Evolutionary conservation across 53 echinoderm and acorn worm species (phyloP), one percentile per base, ranked within the genome.

Genomic region (Echinarachnius parma): DNA sequence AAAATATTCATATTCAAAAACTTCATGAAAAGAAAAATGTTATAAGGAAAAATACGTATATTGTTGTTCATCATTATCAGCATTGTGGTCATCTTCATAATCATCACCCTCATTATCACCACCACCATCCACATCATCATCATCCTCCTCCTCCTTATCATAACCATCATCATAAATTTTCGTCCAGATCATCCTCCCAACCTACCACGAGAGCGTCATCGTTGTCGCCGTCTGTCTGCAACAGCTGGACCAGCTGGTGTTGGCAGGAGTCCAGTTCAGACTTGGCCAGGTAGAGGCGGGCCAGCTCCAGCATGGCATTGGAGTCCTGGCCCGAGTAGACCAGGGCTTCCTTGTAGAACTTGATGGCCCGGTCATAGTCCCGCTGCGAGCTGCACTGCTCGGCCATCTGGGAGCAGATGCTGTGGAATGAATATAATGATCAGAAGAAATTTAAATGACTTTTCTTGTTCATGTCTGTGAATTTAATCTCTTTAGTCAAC

Each of bases 341-440:
- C 80, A 98, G 28, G 39, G 98, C 98, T 60, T 98, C 98, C 61
- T 98, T 98, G 88, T 98, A 98, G 34, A 98, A 84, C 75, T 98
- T 98, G 59, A 87, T 91, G 24, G 98, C 98, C 48, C 82, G 82
- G 46, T 98, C 91, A 23, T 67, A 66, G 42, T 92, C 98, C 32
- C 91, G 79, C 66, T 92, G 91, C 2, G 60, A 62, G 34, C 67
- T 82, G 37, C 85, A 80, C 61, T 92, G 98, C 69, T 98, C 85
- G 4, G 91, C 98, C 79, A 98, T 98, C 66, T 98, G 88, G 58
- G 88, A 88, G 62, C 98, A 98, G 44, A 98, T 98, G 29, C 98
- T 92, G 70, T 23, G 0, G 26, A 32, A 32, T 15, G 8, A 20
- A 20, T 60, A n/a, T 0, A 50, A 50, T 20, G 18, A 50, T 32